phyloP scores from a whole-genome alignment of 53 echinoderm and acorn worm species.

The Holothuria leucospilota region DNA sequence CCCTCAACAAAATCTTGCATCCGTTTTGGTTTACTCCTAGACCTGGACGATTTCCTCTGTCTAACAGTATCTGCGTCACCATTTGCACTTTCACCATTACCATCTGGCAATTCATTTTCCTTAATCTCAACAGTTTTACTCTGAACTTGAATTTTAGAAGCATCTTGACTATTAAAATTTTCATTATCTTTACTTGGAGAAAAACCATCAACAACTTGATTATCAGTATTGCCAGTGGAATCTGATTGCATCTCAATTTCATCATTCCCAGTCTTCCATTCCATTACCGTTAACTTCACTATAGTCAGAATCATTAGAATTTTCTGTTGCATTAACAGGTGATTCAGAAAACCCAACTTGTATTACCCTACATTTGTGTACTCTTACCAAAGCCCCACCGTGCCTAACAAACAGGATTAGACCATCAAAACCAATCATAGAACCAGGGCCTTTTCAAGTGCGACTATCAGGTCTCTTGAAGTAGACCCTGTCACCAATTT shows the following conservation, averaged over 20 bases:
- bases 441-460: too few species aligned
- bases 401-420: slow-evolving; percentile 40
- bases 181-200: slow-evolving; percentile 11
- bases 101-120: too few species aligned
- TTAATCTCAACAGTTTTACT: not conserved
- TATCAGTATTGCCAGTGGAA: too few species aligned
- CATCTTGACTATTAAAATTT: not conserved
- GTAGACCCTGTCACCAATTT: slow-evolving; percentile 35
- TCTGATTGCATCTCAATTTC: too few species aligned
- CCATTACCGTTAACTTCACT: too few species aligned
- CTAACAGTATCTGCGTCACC: slow-evolving; percentile 4
- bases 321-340: too few species aligned
- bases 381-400: slow-evolving; percentile 42
- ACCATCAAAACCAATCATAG: too few species aligned
- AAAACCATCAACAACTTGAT: not conserved
- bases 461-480: slow-evolving; percentile 13
- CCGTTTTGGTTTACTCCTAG: slow-evolving; percentile 40
- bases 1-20: too few species aligned
- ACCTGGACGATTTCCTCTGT: not conserved
- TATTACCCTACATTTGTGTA: slow-evolving; percentile 5
- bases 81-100: not conserved
- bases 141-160: not conserved
- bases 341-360: too few species aligned
- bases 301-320: too few species aligned
- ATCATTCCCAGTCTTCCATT: too few species aligned